Evolutionary conservation across 1,140 invertebrate genomes (phyloP).

Genomic region (honey bee (Apis mellifera)): DNA sequence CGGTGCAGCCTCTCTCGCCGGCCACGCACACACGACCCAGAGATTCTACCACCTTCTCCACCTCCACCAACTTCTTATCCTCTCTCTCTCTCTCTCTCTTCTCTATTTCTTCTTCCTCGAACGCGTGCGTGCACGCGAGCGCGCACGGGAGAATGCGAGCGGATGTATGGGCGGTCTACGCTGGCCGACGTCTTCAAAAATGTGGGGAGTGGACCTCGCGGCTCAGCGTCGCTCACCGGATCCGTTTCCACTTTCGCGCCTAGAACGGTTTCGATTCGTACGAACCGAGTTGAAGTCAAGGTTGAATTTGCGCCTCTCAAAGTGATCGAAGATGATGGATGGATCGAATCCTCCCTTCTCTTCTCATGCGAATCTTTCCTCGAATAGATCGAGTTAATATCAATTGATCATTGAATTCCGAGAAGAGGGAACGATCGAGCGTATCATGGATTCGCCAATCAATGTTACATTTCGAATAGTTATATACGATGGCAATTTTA

Average conservation of each 20-base stretch:
- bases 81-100: background rate
- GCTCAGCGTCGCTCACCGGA: slow-evolving; percentile 19
- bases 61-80: slow-evolving; percentile 37
- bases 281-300: slow-evolving; percentile 18
- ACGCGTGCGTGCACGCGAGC: slow-evolving; percentile 51
- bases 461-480: too few relatives aligned
- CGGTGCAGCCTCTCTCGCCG: background rate
- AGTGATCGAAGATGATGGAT: too few relatives aligned
- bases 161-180: slow-evolving; percentile 73
- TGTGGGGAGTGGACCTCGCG: slow-evolving; percentile 72
- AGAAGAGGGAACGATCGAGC: too few relatives aligned
- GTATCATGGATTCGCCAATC: too few relatives aligned
- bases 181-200: slow-evolving; percentile 75
- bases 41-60: slow-evolving; percentile 53
- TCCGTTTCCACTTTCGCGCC: slow-evolving; percentile 15
- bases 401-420: too few relatives aligned
- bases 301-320: background rate
- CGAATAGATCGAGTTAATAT: too few relatives aligned
- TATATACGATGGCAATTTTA: too few relatives aligned
- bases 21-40: slow-evolving; percentile 38
- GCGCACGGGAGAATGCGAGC: slow-evolving; percentile 64
- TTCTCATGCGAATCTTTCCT: too few relatives aligned
- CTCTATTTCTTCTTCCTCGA: slow-evolving; percentile 49
- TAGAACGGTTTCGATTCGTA: background rate
- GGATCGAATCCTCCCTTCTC: too few relatives aligned